Conservation (phyloP, 2,113 vertebrate genomes). For the Pithys albifrons region DNA sequence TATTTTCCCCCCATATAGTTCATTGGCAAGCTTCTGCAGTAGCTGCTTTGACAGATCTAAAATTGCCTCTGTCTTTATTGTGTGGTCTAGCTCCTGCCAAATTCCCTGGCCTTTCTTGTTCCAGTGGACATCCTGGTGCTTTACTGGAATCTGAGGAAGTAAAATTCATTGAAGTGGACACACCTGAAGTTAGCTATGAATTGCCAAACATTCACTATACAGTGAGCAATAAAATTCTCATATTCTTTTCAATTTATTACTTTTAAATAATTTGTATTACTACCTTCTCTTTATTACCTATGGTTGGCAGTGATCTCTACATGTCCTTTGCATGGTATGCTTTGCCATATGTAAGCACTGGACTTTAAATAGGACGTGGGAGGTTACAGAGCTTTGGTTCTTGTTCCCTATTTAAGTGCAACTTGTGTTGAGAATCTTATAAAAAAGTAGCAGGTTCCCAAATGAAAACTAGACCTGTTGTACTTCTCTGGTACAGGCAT, state of each 20-base stretch:
- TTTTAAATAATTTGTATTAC: background rate
- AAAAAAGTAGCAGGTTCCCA: background rate
- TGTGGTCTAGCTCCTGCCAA: background rate
- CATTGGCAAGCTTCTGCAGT: slow-evolving; percentile 25
- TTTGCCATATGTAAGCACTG: background rate
- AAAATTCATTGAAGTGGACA: background rate
- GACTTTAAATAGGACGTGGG: background rate
- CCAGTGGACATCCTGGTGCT: slow-evolving; percentile 18
- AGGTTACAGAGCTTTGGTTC: background rate
- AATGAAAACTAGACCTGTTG: background rate
- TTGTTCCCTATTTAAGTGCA: background rate
- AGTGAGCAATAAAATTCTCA: background rate
- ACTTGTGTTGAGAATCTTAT: background rate
- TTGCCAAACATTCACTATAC: background rate
- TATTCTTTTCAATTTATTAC: background rate
- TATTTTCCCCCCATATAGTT: background rate
- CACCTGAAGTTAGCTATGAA: background rate
- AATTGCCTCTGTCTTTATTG: slow-evolving; percentile 33
- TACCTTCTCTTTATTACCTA: background rate
- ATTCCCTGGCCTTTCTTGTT: slow-evolving; percentile 29
- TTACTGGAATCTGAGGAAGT: background rate
- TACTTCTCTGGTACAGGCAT: background rate
- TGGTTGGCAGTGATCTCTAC: rapidly evolving
- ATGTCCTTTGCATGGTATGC: background rate
- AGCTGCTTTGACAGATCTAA: slow-evolving; percentile 27